Evolutionary conservation across 2,113 vertebrate species (phyloP), one percentile per base, ranked within the genome.

Genomic region (Hippopotamus amphibius): DNA sequence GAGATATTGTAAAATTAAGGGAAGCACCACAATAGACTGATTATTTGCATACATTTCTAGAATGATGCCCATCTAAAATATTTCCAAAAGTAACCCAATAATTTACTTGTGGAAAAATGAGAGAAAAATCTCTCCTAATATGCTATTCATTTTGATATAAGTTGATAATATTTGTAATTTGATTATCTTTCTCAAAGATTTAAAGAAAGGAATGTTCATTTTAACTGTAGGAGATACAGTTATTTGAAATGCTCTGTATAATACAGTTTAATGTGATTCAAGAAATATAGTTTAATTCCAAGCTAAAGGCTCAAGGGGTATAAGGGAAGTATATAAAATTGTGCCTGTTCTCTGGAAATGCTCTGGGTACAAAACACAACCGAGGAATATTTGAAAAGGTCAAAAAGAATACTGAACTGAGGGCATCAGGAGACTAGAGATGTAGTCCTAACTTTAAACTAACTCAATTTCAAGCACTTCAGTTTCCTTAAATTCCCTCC

Each of bases 1-100:
- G 89, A 92, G 66, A 61, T 92, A 97, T 82, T 97, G 93, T 97
- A 98, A 97, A 97, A 97, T 96, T 97, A 97, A 97, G 43, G 65
- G 72, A 96, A 97, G 94, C 93, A 97, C 92, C 95, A 61, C 43
- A 95, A 94, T 92, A 69, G 22, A 37, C 30, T 63, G 79, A 97
- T 98, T 95, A 97, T 89, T 96, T 98, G 72, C n/a, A 68, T 11
- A 9, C 0, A 2, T 91, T n/a, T 41, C 1, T 48, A 88, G 95
- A 92, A 89, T 80, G 19, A 33, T 93, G 43, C 53, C 48, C 6
- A 26, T 72, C 28, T 80, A 71, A 91, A 87, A 86, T 53, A 71
- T 82, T 81, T 92, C 22, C 48, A 71, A 84, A 72, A 88, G 6
- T 46, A 12, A 77, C 43, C 0, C 53, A 79, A 71, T 88, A 80